These are phyloP conservation scores for Petrocephalus microphthalmus DNA, from an alignment of 2,113 vertebrate genomes.

Conservation along the genomic window DNA sequence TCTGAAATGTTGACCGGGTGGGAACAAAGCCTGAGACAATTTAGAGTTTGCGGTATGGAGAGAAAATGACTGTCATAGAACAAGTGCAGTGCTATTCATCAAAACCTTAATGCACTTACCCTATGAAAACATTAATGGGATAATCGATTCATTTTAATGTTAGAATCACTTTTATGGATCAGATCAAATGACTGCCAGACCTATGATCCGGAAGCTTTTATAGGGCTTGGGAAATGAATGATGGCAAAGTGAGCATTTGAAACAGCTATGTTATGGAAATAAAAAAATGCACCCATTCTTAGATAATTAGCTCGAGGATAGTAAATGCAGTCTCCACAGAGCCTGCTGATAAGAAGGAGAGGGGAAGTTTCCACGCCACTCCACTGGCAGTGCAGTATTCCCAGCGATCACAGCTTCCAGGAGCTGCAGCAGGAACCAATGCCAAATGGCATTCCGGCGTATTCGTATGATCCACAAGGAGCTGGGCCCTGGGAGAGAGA, in stretches of 20 bases:
- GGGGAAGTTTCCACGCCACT: background rate
- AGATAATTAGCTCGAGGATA: background rate
- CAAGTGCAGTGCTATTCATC: background rate
- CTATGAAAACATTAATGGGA: background rate
- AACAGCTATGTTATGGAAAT: background rate
- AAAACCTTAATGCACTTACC: background rate
- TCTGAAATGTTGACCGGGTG: background rate
- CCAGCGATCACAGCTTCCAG: background rate
- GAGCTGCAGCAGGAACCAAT: background rate
- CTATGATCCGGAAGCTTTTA: background rate
- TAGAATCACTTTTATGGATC: background rate
- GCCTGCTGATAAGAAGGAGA: background rate
- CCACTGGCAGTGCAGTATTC: background rate
- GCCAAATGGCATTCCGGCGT: background rate
- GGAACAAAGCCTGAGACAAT: background rate
- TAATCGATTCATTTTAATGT: background rate
- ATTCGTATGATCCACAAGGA: background rate
- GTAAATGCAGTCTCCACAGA: background rate
- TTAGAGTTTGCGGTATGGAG: background rate
- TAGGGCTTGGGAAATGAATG: background rate
- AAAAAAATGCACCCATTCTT: background rate
- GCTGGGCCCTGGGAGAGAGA: background rate
- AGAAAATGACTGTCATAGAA: background rate
- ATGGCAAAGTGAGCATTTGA: background rate
- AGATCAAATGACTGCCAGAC: background rate